These are phyloP conservation scores for Drosophila bocqueti DNA, from an alignment of 1,140 invertebrate genomes.

Conservation along the genomic window DNA sequence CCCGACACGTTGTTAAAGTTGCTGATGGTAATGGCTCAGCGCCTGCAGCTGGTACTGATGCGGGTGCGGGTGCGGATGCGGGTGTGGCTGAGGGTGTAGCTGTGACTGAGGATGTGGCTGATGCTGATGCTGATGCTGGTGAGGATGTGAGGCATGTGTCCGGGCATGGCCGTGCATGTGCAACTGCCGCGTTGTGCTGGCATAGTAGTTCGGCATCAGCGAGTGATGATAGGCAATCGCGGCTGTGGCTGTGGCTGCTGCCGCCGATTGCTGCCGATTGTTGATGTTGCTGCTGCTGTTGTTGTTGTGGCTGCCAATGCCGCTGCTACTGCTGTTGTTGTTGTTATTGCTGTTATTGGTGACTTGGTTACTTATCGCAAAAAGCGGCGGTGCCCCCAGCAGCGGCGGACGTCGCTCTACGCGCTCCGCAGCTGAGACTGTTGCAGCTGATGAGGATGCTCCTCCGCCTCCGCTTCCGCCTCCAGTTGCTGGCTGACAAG, in stretches of 20 bases:
- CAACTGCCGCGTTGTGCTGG: constrained; percentile 24
- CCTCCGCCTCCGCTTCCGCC: constrained; percentile 23
- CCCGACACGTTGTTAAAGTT: constrained; percentile 80
- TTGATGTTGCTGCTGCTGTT: constrained; percentile 30
- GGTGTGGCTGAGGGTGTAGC: constrained; percentile 22
- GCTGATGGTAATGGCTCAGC: constrained; percentile 79
- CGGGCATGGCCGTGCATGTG: constrained; percentile 33
- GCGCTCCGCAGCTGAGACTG: not conserved
- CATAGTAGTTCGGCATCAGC: constrained; percentile 48
- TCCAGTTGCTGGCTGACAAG: constrained; percentile 3
- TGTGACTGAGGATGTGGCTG: constrained; percentile 22
- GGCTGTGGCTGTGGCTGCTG: constrained; percentile 10
- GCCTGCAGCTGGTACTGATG: constrained; percentile 67
- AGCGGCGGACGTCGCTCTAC: constrained; percentile 25
- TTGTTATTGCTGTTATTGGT: not conserved
- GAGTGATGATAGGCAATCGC: constrained; percentile 49
- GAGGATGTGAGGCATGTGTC: constrained; percentile 24
- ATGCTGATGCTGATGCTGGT: constrained; percentile 12
- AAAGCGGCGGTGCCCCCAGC: constrained; percentile 30
- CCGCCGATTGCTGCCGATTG: constrained; percentile 1
- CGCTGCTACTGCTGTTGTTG: not conserved
- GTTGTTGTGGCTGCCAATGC: not conserved
- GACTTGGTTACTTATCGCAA: not conserved
- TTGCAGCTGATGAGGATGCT: not conserved
- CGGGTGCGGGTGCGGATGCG: constrained; percentile 15